phyloP scores from a whole-genome alignment of 2,888 invertebrate species.

The Notocelia uddmanniana region DNA sequence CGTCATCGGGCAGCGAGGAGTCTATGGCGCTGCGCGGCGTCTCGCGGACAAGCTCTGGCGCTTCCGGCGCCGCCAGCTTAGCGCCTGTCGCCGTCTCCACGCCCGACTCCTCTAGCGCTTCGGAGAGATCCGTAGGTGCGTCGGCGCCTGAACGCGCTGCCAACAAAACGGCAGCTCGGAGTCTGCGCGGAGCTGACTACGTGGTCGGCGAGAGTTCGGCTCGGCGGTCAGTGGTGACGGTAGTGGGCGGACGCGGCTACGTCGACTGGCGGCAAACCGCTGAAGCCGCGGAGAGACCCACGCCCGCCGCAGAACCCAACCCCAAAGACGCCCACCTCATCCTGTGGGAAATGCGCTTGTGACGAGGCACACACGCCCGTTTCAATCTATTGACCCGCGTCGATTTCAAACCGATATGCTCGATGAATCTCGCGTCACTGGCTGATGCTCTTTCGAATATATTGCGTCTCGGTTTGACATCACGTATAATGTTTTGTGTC shows the following conservation, averaged over 20 bases:
- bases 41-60: slow-evolving; percentile 91
- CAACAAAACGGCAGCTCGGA: slow-evolving; percentile 70
- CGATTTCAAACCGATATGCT: slow-evolving; percentile 26
- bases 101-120: slow-evolving; percentile 75
- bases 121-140: slow-evolving; percentile 66
- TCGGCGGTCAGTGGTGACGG: slow-evolving; percentile 91
- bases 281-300: slow-evolving; percentile 85
- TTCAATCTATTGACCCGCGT: slow-evolving; percentile 25
- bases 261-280: slow-evolving; percentile 93
- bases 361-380: slow-evolving; percentile 54
- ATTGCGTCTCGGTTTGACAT: slow-evolving; percentile 42
- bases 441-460: slow-evolving; percentile 49
- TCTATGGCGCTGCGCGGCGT: slow-evolving; percentile 91
- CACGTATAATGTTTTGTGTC: slow-evolving; percentile 58
- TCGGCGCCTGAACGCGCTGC: slow-evolving; percentile 44
- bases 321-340: slow-evolving; percentile 95
- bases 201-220: slow-evolving; percentile 79
- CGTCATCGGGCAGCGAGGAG: slow-evolving; percentile 95
- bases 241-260: slow-evolving; percentile 96
- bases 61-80: slow-evolving; percentile 87
- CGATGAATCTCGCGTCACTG: slow-evolving; percentile 19
- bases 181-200: slow-evolving; percentile 77
- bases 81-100: slow-evolving; percentile 84
- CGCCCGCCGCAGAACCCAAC: slow-evolving; percentile 88
- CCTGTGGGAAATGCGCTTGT: slow-evolving; percentile 91